phyloP scores from a whole-genome alignment of 2,888 invertebrate genomes.

The Ormyrus labotus region DNA sequence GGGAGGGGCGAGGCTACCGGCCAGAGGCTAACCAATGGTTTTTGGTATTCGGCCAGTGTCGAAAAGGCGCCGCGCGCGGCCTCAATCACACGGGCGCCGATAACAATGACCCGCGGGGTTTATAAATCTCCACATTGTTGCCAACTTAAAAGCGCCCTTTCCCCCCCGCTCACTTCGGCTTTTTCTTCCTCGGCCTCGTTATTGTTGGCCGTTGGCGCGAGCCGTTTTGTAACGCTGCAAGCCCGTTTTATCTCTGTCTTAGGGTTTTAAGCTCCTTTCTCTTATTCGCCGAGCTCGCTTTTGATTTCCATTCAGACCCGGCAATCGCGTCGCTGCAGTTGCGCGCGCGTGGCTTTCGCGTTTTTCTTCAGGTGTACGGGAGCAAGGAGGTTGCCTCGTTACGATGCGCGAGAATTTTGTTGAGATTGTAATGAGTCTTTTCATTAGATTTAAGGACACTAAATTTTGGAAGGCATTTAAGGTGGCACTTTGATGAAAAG shows the following conservation, averaged over 20 bases:
- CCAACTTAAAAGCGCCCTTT: slow-evolving; percentile 71
- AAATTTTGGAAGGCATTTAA: too few relatives aligned
- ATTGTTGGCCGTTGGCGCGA: not conserved
- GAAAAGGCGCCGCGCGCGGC: slow-evolving; percentile 65
- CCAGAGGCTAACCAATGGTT: slow-evolving; percentile 66
- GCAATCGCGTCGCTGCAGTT: not conserved
- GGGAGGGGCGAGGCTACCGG: not conserved
- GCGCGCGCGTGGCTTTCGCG: not conserved
- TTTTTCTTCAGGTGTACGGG: not conserved
- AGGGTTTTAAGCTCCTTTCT: slow-evolving; percentile 3
- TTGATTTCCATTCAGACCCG: slow-evolving; percentile 17
- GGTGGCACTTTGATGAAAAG: too few relatives aligned
- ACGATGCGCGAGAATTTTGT: too few relatives aligned
- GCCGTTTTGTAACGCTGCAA: slow-evolving; percentile 25
- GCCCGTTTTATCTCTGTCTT: slow-evolving; percentile 49
- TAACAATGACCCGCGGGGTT: slow-evolving; percentile 73
- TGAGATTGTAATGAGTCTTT: too few relatives aligned
- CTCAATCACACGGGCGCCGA: slow-evolving; percentile 72
- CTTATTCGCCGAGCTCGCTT: not conserved
- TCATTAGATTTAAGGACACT: too few relatives aligned
- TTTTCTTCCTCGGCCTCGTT: not conserved
- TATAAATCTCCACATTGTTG: slow-evolving; percentile 76
- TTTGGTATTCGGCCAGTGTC: slow-evolving; percentile 75
- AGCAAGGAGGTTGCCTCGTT: not conserved
- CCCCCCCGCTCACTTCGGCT: not conserved